Evolutionary conservation across 2,888 invertebrate genomes (phyloP), one percentile per base, ranked within the genome.

Genomic region (Rapana venosa): DNA sequence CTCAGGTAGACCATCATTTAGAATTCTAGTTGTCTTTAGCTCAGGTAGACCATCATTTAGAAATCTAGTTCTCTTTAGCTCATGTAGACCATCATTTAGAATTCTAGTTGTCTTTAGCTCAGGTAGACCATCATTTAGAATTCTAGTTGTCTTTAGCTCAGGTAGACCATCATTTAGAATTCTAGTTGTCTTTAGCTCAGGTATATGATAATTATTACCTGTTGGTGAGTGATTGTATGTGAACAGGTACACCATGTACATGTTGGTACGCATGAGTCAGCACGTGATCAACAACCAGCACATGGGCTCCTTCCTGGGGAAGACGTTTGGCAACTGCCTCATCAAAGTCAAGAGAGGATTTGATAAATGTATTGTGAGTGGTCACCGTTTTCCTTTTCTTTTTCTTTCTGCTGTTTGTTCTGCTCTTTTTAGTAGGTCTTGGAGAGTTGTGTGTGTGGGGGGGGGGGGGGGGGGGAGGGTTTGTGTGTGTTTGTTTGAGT

Each of bases 251-350:
- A 98, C 98, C 88, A 98, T 99, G 97, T 98, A 98, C 93, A 98
- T 99, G 91, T 97, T 99, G 95, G 99, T 99, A 26, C 97, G 98
- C 93, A 97, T 99, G 94, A 98, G 98, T 92, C 98, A 98, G 95
- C 99, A 99, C 95, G 99, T 99, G 56, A 98, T 98, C 97, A 98
- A 98, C 58, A 98, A 98, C 0, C 97, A 98, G 96, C 98, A 98
- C 96, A 97, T 98, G 87, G 98, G 98, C 90, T 98, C 98, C 61
- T 98, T 98, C 96, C 97, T 98, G 66, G 98, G 98, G 93, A 98
- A 98, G 97, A 98, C 98, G 17, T 98, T 98, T 95, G 98, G 98
- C 20, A 98, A 98, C 30, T 97, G 98, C 87, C 96, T 98, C 88
- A 98, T 98, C 36, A 98, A 98, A 96, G 98, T 98, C 61, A 98